These are phyloP conservation scores for Eumaeus atala DNA, from an alignment of 1,140 invertebrate species.

Conservation along the genomic window DNA sequence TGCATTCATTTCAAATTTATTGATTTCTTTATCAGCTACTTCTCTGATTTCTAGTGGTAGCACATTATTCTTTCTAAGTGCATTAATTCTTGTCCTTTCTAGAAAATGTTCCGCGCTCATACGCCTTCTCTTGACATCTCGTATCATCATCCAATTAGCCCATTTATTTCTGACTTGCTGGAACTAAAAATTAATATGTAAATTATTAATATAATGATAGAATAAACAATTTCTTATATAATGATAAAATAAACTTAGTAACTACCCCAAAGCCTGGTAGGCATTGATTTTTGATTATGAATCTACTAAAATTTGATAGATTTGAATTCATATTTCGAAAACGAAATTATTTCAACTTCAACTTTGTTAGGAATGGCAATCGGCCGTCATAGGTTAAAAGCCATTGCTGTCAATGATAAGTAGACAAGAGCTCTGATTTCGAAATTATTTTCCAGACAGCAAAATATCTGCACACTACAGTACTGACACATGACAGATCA, in stretches of 20 bases:
- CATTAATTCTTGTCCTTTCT: conserved; percentile 83
- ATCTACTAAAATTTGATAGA: conserved; percentile 42
- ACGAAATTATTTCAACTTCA: too few relatives aligned
- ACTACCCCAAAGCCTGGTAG: conserved; percentile 56
- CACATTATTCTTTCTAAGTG: conserved; percentile 86
- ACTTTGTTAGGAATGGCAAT: too few relatives aligned
- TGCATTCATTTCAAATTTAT: conserved; percentile 84
- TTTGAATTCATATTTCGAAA: conserved; percentile 57
- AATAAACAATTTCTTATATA: too few relatives aligned
- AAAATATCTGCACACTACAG: too few relatives aligned
- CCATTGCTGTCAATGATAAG: too few relatives aligned
- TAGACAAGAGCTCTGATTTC: too few relatives aligned
- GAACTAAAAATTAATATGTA: conserved; percentile 39
- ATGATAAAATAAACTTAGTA: neutral
- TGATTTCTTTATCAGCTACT: conserved; percentile 83
- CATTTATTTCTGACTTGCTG: conserved; percentile 83
- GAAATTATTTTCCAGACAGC: too few relatives aligned
- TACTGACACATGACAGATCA: too few relatives aligned
- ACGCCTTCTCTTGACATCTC: conserved; percentile 87
- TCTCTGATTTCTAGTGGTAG: conserved; percentile 86
- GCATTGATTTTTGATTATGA: conserved; percentile 53
- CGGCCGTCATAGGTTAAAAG: too few relatives aligned
- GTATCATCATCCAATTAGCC: conserved; percentile 85
- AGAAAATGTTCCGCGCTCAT: conserved; percentile 81
- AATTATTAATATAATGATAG: too few relatives aligned